These are phyloP conservation scores for Trematocara unimaculatum DNA, from an alignment of 2,113 vertebrate species.

Conservation along the genomic window DNA sequence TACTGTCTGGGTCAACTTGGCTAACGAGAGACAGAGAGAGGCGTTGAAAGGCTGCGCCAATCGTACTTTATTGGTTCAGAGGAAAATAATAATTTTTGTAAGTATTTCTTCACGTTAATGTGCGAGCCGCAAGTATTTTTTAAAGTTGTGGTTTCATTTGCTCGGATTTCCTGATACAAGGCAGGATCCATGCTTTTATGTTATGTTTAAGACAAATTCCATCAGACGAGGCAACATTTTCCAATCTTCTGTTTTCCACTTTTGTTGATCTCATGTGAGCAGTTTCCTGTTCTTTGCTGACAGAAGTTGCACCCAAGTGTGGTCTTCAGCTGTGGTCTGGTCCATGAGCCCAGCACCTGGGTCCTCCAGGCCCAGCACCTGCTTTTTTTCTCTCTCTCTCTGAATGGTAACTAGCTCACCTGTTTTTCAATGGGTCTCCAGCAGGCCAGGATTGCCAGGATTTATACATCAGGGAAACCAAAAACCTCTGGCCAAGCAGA, in stretches of 20 bases:
- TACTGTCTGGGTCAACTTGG: too few species aligned
- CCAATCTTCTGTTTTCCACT: background rate
- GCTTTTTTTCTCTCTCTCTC: accelerated
- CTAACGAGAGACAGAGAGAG: too few species aligned
- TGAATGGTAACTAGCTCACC: background rate
- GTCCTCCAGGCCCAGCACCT: background rate
- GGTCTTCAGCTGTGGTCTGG: background rate
- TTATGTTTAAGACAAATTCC: background rate
- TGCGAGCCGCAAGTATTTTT: too few species aligned
- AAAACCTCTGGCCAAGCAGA: background rate
- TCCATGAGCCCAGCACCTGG: accelerated
- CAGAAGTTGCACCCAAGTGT: accelerated
- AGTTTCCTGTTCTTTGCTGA: background rate
- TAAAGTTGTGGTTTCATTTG: too few species aligned
- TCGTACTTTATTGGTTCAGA: too few species aligned
- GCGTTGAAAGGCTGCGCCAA: too few species aligned
- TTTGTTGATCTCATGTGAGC: background rate
- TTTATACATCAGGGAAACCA: background rate
- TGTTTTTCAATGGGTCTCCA: background rate
- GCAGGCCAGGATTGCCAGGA: background rate
- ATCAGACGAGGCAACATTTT: background rate
- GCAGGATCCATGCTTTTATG: too few species aligned
- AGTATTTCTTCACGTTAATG: too few species aligned
- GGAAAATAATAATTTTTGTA: too few species aligned
- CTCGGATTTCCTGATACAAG: too few species aligned